Evolutionary conservation across 2,888 invertebrate genomes (phyloP).

Genomic region (Dryobotodes eremita): DNA sequence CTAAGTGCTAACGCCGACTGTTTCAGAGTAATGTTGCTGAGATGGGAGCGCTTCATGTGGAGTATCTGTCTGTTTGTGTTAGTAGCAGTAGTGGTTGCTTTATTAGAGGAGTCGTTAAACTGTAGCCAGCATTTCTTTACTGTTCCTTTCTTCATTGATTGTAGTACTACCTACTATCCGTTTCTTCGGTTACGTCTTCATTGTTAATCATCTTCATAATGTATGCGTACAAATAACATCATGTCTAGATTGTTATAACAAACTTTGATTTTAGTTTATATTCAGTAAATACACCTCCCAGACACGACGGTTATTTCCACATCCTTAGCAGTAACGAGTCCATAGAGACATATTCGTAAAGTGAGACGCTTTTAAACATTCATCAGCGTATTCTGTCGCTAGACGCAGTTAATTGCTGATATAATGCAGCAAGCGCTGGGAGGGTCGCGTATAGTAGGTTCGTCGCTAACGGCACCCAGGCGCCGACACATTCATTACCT

Average conservation of each 20-base stretch:
- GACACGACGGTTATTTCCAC: slow-evolving; percentile 7
- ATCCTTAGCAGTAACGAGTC: slow-evolving; percentile 13
- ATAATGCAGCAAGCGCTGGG: slow-evolving; percentile 53
- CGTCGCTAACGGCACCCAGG: slow-evolving; percentile 57
- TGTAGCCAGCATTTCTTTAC: not conserved
- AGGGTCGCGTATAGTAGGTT: slow-evolving; percentile 56
- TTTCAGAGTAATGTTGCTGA: slow-evolving; percentile 47
- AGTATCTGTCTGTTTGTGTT: slow-evolving; percentile 21
- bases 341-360: slow-evolving; percentile 31
- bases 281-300: not conserved
- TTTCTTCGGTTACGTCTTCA: slow-evolving; percentile 9
- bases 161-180: not conserved
- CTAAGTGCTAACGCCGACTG: slow-evolving; percentile 44
- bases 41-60: slow-evolving; percentile 31
- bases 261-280: not conserved
- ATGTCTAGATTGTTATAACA: not conserved
- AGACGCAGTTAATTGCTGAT: slow-evolving; percentile 58
- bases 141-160: slow-evolving; percentile 18
- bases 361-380: slow-evolving; percentile 45
- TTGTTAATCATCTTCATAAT: not conserved
- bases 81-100: slow-evolving; percentile 18
- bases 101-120: slow-evolving; percentile 17
- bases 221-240: not conserved
- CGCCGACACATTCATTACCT: slow-evolving; percentile 64
- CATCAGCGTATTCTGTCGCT: slow-evolving; percentile 47